Evolutionary conservation across 2,888 invertebrate species (phyloP).

Genomic region (Lasioglossum vierecki): DNA sequence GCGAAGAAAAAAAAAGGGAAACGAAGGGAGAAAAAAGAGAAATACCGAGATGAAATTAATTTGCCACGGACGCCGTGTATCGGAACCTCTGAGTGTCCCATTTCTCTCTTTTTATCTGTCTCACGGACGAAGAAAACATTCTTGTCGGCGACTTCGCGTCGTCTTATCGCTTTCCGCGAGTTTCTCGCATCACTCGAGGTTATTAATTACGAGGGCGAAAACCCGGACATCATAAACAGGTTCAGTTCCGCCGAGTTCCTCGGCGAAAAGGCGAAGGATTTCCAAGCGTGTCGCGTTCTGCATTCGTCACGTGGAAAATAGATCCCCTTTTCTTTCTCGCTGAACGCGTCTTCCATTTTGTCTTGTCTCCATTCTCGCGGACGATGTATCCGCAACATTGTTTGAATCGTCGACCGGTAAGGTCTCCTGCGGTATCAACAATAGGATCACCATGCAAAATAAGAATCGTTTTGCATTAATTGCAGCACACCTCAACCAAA

Average conservation of each 20-base stretch:
- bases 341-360: neutral
- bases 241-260: neutral
- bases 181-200: constrained; percentile 24
- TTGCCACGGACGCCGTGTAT: constrained; percentile 17
- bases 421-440: neutral
- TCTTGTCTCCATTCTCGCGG: too few species aligned
- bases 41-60: constrained; percentile 30
- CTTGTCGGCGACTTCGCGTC: constrained; percentile 27
- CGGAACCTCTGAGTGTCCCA: constrained; percentile 7
- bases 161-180: constrained; percentile 24
- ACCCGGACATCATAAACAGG: constrained; percentile 18
- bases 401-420: neutral
- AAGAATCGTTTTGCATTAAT: neutral
- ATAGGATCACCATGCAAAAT: too few species aligned
- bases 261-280: neutral
- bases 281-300: neutral
- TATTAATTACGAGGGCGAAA: constrained; percentile 44
- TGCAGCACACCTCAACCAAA: neutral
- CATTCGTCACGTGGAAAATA: neutral
- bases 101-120: neutral
- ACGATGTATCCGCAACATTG: neutral
- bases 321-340: neutral
- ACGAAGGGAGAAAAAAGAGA: neutral
- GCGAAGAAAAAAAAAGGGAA: neutral
- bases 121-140: constrained; percentile 8